These are phyloP conservation scores for Limnephilus marmoratus DNA, from an alignment of 2,888 invertebrate genomes.

Conservation along the genomic window DNA sequence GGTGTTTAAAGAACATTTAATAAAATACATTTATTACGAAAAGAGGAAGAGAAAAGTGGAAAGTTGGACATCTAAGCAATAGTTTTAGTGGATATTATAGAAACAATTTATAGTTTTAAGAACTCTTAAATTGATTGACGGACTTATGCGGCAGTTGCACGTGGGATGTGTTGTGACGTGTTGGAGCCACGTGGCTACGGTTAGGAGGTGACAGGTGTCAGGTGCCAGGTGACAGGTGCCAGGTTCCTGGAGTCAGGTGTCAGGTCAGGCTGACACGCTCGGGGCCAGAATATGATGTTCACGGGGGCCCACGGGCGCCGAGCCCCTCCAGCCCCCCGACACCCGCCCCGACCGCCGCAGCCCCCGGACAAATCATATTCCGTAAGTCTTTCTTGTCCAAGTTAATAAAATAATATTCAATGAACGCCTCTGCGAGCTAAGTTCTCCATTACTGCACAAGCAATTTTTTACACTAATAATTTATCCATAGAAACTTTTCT, in stretches of 20 bases:
- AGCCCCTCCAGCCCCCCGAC: conserved; percentile 71
- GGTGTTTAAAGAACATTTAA: background rate
- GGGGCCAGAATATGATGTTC: conserved; percentile 72
- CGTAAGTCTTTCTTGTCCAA: conserved; percentile 46
- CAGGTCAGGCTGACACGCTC: background rate
- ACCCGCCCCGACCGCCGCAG: conserved; percentile 69
- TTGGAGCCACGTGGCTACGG: conserved; percentile 34
- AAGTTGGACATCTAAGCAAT: background rate
- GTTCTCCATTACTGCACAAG: too few species aligned
- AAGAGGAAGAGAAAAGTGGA: background rate
- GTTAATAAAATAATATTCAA: background rate
- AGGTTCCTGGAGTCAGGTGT: background rate
- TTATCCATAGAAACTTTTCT: too few species aligned
- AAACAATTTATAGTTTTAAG: background rate
- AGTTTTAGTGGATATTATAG: background rate
- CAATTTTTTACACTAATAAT: too few species aligned
- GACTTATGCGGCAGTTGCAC: background rate
- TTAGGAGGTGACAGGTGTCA: conserved; percentile 18
- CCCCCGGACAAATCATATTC: conserved; percentile 67
- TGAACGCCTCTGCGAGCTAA: too few species aligned
- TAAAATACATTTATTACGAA: background rate
- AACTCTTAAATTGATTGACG: background rate
- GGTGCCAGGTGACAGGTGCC: conserved; percentile 1
- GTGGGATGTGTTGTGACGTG: background rate
- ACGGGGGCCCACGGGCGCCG: conserved; percentile 77